These are phyloP conservation scores for Enteromius trimaculatus DNA, from an alignment of 2,797 vertebrate genomes.

Conservation along the genomic window DNA sequence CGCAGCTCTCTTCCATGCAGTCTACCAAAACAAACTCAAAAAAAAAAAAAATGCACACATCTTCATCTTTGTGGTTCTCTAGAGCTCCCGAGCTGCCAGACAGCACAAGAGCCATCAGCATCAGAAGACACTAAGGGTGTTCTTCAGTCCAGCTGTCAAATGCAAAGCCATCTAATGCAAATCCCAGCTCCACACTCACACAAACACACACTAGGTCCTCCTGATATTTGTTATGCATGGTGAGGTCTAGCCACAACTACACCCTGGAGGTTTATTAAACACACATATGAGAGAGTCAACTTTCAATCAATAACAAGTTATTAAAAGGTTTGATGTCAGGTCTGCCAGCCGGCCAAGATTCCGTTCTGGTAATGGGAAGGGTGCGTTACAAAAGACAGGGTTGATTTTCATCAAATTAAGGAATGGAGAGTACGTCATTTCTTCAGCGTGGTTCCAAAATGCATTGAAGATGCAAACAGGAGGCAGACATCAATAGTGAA, in stretches of 20 bases:
- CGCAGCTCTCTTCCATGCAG: constrained; percentile 25
- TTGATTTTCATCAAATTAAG: constrained; percentile 54
- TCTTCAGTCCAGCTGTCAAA: constrained; percentile 44
- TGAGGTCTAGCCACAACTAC: constrained; percentile 43
- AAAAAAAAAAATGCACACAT: constrained; percentile 13
- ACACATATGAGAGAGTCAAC: constrained; percentile 34
- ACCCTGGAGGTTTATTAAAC: constrained; percentile 32
- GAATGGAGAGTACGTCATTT: constrained; percentile 37
- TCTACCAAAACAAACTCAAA: constrained; percentile 31
- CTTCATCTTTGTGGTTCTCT: constrained; percentile 44
- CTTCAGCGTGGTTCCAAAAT: constrained; percentile 44
- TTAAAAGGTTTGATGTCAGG: constrained; percentile 51
- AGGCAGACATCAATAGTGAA: constrained; percentile 20
- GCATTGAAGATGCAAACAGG: constrained; percentile 42
- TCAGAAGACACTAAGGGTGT: constrained; percentile 41
- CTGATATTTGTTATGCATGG: constrained; percentile 33
- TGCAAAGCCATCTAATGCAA: constrained; percentile 48
- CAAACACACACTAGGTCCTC: not conserved
- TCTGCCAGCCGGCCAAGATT: constrained; percentile 55
- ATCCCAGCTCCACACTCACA: not conserved
- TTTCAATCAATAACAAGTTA: constrained; percentile 50
- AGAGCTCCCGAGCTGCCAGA: constrained; percentile 39
- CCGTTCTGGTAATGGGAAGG: constrained; percentile 32
- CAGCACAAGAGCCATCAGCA: constrained; percentile 41
- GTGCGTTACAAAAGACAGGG: constrained; percentile 45